Evolutionary conservation across 2,797 vertebrate genomes (phyloP).

Genomic region (Heterohyrax brucei): DNA sequence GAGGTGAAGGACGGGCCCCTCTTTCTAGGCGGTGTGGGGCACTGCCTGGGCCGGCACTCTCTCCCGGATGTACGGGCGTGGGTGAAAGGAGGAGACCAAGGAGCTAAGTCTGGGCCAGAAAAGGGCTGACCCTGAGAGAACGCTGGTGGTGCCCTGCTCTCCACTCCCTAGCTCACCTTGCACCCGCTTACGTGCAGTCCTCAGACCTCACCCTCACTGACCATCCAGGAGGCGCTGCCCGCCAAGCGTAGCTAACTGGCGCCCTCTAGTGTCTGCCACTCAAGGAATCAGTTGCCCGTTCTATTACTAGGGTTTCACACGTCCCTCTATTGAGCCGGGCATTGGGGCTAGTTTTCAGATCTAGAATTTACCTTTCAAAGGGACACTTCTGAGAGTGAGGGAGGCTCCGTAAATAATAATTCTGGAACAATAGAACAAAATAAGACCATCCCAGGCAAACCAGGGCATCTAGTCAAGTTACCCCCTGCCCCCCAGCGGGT

Average conservation of each 20-base stretch:
- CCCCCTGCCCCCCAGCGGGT: neutral
- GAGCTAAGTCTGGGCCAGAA: neutral
- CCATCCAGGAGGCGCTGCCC: fast-evolving
- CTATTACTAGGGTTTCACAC: neutral
- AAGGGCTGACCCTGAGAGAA: neutral
- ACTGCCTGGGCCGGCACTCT: neutral
- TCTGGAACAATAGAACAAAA: neutral
- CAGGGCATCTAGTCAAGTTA: neutral
- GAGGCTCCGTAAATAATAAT: neutral
- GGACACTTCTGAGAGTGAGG: neutral
- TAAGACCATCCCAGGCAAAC: neutral
- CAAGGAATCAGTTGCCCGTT: neutral
- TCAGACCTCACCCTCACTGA: neutral
- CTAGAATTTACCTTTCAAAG: neutral
- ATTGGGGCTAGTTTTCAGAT: neutral
- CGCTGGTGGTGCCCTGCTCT: neutral
- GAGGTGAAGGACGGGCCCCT: no score
- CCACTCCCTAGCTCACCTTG: neutral
- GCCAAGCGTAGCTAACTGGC: slow-evolving; percentile 40
- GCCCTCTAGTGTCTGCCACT: slow-evolving; percentile 81
- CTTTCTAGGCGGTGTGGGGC: neutral
- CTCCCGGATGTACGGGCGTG: neutral
- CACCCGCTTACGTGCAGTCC: neutral
- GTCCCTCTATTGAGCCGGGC: neutral
- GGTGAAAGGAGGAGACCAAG: neutral